A percentile compares a stretch with the other conserved stretches of the same genome.
Conservation (phyloP, 2,797 vertebrate species). For the Stomatorhinus walkeri region DNA sequence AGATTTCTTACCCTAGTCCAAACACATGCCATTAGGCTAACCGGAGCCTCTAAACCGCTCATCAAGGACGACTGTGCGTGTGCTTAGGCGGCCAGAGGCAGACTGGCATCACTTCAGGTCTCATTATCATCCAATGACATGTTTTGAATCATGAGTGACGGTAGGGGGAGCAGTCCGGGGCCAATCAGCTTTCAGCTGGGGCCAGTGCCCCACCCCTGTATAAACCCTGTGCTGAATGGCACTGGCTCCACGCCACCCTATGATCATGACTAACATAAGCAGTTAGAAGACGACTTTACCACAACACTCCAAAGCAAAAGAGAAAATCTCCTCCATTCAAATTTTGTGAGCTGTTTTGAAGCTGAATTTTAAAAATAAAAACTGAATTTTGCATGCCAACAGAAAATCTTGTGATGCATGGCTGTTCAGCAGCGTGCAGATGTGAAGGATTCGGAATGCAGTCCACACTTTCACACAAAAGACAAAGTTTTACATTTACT, state of each 20-base stretch:
- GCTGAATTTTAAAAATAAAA: not conserved
- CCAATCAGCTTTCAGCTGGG: not conserved
- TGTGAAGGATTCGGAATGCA: not conserved
- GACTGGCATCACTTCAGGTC: not conserved
- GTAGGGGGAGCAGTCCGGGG: not conserved
- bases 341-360: not conserved
- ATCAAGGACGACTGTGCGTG: not conserved
- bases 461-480: not conserved
- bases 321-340: not conserved
- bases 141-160: not conserved
- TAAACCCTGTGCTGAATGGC: not conserved
- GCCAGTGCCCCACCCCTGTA: not conserved
- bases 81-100: not conserved
- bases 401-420: not conserved
- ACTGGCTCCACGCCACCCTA: not conserved
- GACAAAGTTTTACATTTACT: not conserved
- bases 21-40: not conserved
- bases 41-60: not conserved
- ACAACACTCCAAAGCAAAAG: not conserved
- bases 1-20: not conserved
- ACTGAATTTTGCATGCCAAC: not conserved
- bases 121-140: not conserved
- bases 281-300: not conserved
- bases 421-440: not conserved
- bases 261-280: not conserved